Conservation (phyloP, 2,797 vertebrate genomes). For the Phoeniculus purpureus region DNA sequence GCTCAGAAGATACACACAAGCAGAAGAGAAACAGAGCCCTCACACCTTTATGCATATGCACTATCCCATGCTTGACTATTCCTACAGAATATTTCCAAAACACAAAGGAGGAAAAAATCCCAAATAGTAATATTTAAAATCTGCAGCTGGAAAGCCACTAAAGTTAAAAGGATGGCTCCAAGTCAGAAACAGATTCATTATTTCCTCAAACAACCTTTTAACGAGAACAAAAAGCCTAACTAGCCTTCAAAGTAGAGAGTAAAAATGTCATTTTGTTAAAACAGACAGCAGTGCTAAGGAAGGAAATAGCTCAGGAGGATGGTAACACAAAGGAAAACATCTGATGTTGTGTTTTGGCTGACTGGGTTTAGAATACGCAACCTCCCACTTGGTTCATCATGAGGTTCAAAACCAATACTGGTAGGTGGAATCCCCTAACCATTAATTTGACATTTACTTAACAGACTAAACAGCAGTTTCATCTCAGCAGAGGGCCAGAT, state of each 20-base stretch:
- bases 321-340: not conserved
- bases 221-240: not conserved
- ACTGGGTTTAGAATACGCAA: constrained; percentile 1
- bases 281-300: not conserved
- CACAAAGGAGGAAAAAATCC: not conserved
- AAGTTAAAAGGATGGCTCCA: not conserved
- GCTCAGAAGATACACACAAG: not conserved
- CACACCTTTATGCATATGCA: not conserved
- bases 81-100: not conserved
- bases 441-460: constrained; percentile 35
- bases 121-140: not conserved
- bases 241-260: not conserved
- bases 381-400: not conserved
- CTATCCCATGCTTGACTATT: not conserved
- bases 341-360: not conserved
- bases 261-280: not conserved
- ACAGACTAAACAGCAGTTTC: constrained; percentile 38
- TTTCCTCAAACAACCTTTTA: not conserved
- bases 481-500: constrained; percentile 16
- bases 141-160: not conserved
- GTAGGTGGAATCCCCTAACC: constrained; percentile 7
- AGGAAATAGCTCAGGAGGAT: not conserved
- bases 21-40: not conserved
- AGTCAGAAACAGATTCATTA: not conserved
- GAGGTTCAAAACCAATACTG: constrained; percentile 27